phyloP scores from a whole-genome alignment of 2,888 invertebrate genomes.

The Eurytoma californica region DNA sequence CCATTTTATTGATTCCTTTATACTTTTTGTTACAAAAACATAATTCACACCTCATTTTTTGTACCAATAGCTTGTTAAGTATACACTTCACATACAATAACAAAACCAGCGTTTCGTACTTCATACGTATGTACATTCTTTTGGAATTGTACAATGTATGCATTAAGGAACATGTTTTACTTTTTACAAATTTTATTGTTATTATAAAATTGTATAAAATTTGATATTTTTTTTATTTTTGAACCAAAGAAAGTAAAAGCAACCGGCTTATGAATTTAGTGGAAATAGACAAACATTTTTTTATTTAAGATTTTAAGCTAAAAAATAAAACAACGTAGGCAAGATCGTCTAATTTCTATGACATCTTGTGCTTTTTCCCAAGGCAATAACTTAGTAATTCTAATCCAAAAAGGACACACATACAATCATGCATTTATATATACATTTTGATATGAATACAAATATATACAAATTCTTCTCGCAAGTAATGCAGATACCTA shows the following conservation, averaged over 20 bases:
- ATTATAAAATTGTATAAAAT: conserved; percentile 14
- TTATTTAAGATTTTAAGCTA: conserved; percentile 9
- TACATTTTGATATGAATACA: conserved; percentile 11
- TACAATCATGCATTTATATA: conserved; percentile 2
- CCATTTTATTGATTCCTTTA: neutral
- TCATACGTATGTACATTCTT: neutral
- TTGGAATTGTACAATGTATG: neutral
- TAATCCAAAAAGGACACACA: conserved; percentile 17
- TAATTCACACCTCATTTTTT: conserved; percentile 3
- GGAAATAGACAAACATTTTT: conserved; percentile 4
- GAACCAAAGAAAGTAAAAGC: neutral
- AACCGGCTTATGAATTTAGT: neutral
- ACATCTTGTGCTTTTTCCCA: conserved; percentile 41
- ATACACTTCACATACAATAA: neutral
- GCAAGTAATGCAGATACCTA: neutral
- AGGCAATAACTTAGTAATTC: conserved; percentile 28
- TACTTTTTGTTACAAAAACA: neutral
- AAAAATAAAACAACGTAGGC: conserved; percentile 17
- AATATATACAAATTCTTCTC: conserved; percentile 14
- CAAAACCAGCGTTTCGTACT: neutral
- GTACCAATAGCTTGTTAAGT: neutral
- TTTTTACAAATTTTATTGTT: neutral
- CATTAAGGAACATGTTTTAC: conserved; percentile 2
- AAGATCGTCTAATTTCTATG: conserved; percentile 29
- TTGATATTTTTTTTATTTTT: neutral